Evolutionary conservation across 2,797 vertebrate genomes (phyloP), one percentile per base, ranked within the genome.

Genomic region (Nyctibius grandis): DNA sequence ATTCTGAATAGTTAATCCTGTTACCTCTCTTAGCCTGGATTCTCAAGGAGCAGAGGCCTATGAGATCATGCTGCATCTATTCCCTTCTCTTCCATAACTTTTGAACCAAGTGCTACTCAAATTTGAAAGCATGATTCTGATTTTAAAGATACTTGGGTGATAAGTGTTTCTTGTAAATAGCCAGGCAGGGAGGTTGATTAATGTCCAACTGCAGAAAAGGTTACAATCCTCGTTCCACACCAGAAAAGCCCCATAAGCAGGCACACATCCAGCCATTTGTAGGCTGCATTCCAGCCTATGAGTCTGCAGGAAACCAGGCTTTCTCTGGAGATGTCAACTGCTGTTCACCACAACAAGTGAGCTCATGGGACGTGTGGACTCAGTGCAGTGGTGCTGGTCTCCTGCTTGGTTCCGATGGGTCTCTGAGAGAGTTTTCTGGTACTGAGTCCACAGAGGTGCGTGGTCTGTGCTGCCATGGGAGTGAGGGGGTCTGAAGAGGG

Each of bases 241-340:
- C n/a, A 34, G 70, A 15, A 40, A 21, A 47, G 31, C 33, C 40
- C 70, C 34, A 2, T 7, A 19, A 54, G 65, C 40, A 54, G 54
- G 9, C 7, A 1, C 5, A 5, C 15, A 19, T 33, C 21, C 65
- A 72, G 45, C 36, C 34, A 1, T n/a, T 15, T 5, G 40, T 16
- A 18, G 64, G 42, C 64, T 75, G 48, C 1, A 0, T 38, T 48
- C 28, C 50, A 25, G 15, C 23, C 40, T 33, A 18, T 3, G 0
- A 10, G 1, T 26, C n/a, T 34, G n/a, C 5, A 70, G 68, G 33
- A 64, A 56, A 17, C 9, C 13, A 36, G 56, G 31, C 70, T 74
- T 84, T 73, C 77, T 91, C 76, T 90, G 83, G 88, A 86, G 70
- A 12, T 50, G 36, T 40, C 94, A 73, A 0, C 85, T 94, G 89